Conservation (phyloP, 53 echinoderm and acorn worm species). For the Mesocentrotus franciscanus region DNA sequence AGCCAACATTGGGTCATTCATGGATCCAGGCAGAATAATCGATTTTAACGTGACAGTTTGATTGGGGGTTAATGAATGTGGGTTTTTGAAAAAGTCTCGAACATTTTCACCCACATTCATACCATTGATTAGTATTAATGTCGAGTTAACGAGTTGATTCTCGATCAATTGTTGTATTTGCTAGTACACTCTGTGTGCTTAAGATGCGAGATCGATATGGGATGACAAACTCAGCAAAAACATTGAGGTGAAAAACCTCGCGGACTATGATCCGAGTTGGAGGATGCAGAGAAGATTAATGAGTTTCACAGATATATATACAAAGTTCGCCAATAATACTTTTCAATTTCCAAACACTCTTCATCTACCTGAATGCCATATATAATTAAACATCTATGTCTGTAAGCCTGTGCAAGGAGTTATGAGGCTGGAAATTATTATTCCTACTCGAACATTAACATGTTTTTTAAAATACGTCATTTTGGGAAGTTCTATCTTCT, state of each 20-base stretch:
- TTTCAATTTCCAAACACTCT: no score
- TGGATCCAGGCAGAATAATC: not conserved
- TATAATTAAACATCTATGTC: no score
- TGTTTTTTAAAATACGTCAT: no score
- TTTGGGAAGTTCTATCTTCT: no score
- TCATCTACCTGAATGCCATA: no score
- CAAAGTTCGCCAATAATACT: not conserved
- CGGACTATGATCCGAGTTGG: not conserved
- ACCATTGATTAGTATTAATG: conserved; percentile 52
- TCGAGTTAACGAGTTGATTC: conserved; percentile 24
- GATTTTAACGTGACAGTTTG: conserved; percentile 60
- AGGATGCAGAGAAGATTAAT: not conserved
- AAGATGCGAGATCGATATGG: not conserved
- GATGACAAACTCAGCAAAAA: conserved; percentile 31
- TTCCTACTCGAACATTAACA: no score
- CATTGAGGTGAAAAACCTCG: conserved; percentile 1
- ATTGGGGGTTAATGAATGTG: conserved; percentile 58
- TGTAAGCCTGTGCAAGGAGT: no score
- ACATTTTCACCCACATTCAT: conserved; percentile 27
- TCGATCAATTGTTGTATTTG: conserved; percentile 33
- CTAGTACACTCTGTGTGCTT: no score
- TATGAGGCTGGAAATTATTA: no score
- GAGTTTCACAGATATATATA: not conserved
- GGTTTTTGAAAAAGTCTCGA: conserved; percentile 56
- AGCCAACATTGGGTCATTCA: not conserved